These are phyloP conservation scores for Akabosia matsudoensis DNA, from an alignment of 1,140 invertebrate species.

Conservation along the genomic window DNA sequence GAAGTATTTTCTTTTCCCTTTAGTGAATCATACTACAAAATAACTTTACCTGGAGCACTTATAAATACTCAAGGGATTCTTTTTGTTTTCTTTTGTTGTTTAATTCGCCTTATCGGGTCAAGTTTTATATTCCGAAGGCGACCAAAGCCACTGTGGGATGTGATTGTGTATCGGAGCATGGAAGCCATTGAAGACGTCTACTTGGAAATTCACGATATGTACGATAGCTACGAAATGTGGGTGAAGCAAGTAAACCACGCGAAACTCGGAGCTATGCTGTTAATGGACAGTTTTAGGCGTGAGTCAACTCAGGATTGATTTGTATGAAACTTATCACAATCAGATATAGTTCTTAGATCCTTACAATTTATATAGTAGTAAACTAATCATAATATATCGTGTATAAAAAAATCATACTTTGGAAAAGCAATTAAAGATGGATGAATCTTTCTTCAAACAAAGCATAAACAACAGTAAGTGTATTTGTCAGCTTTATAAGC, in stretches of 20 bases:
- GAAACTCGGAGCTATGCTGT: not conserved
- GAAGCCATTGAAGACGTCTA: not conserved
- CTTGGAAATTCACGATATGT: not conserved
- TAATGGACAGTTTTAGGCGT: too few relatives aligned
- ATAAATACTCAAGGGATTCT: not conserved
- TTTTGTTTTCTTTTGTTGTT: not conserved
- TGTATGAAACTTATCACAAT: too few relatives aligned
- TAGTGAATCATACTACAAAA: not conserved
- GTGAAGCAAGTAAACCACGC: not conserved
- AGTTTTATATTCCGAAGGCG: not conserved
- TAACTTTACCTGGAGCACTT: not conserved
- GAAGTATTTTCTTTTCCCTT: not conserved
- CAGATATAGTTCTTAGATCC: too few relatives aligned
- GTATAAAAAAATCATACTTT: not conserved
- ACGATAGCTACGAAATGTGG: not conserved
- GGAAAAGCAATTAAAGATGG: not conserved
- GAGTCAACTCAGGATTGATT: too few relatives aligned
- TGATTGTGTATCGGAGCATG: constrained; percentile 2
- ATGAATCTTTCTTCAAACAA: too few relatives aligned
- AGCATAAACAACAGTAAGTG: too few relatives aligned
- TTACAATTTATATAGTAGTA: too few relatives aligned
- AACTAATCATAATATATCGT: too few relatives aligned
- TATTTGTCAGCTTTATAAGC: too few relatives aligned
- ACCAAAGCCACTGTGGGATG: constrained; percentile 11
- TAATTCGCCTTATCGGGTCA: not conserved